Evolutionary conservation across 2,113 vertebrate species (phyloP), one percentile per base, ranked within the genome.

Genomic region (Thalassoma bifasciatum): DNA sequence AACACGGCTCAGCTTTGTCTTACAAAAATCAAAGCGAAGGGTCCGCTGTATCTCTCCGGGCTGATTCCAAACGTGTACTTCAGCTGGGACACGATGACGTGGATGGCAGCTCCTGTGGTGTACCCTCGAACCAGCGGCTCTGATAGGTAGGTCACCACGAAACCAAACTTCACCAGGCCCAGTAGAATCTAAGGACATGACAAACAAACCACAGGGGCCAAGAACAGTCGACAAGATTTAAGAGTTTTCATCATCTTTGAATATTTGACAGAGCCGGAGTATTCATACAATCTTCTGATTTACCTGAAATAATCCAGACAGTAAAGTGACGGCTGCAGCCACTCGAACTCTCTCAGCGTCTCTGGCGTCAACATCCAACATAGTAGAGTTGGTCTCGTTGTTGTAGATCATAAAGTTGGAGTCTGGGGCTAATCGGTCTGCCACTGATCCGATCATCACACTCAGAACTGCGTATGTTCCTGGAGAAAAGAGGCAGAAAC

Each of bases 381-480:
- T 26, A 0, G 68, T 94, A 56, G 2, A 7, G 47, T 94, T 94
- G 37, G 91, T 95, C 34, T 47, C 54, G 0, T 96, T 96, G 36
- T 61, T 7, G 0, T 36, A 61, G 1, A 72, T 49, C 52, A 88
- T 1, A 59, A 96, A 96, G 26, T 89, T 1, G 0, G 95, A 91
- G 0, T 95, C 94, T 1, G 96, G 96, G 40, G 89, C 84, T 71
- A 98, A 14, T 6, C 96, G 95, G 1, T 98, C 97, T 0, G 92
- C 95, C 83, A 98, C 89, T 3, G 95, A 95, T 34, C 98, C 98
- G 0, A 99, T 95, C 98, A 99, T 99, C 80, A 99, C 96, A 0
- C 97, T 99, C 90, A 98, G 95, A 57, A 99, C 91, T 0, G 98
- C 98, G 16, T 96, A 99, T 2, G 98, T 97, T 17, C 98, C 98